These are phyloP conservation scores for Scomber scombrus DNA, from an alignment of 2,113 vertebrate species.

Conservation along the genomic window DNA sequence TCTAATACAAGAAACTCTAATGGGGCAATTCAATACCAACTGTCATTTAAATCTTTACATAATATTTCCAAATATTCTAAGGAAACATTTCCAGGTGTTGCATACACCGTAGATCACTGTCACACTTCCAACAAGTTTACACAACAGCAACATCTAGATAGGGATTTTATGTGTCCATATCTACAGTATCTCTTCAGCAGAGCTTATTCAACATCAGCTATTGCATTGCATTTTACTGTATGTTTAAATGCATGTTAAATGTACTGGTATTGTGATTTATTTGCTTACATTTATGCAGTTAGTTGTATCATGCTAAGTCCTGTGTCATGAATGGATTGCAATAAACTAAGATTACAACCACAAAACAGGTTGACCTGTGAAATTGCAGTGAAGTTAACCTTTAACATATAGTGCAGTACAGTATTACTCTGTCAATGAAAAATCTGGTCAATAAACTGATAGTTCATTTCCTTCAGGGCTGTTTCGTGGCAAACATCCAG, in stretches of 20 bases:
- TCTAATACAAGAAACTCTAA: no score
- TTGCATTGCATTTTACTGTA: not conserved
- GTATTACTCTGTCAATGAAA: conserved; percentile 32
- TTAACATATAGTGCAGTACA: conserved; percentile 28
- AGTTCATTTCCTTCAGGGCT: conserved; percentile 5
- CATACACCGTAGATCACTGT: no score
- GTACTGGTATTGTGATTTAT: no score
- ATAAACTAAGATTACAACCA: not conserved
- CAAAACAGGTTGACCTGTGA: not conserved
- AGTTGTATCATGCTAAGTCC: not conserved
- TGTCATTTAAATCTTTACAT: no score
- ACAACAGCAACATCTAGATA: no score
- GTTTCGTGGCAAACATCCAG: not conserved
- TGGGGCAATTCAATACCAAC: no score
- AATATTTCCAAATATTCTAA: no score
- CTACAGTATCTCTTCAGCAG: not conserved
- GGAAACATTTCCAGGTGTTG: no score
- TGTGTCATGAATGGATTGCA: not conserved
- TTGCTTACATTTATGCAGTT: not conserved
- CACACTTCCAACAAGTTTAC: no score
- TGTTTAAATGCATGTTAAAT: no score
- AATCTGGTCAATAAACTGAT: conserved; percentile 42
- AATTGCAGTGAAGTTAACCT: conserved; percentile 27
- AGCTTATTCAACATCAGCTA: no score
- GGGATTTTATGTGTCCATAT: not conserved